Evolutionary conservation across 2,797 vertebrate species (phyloP).

Genomic region (Hippopotamyrus pictus): DNA sequence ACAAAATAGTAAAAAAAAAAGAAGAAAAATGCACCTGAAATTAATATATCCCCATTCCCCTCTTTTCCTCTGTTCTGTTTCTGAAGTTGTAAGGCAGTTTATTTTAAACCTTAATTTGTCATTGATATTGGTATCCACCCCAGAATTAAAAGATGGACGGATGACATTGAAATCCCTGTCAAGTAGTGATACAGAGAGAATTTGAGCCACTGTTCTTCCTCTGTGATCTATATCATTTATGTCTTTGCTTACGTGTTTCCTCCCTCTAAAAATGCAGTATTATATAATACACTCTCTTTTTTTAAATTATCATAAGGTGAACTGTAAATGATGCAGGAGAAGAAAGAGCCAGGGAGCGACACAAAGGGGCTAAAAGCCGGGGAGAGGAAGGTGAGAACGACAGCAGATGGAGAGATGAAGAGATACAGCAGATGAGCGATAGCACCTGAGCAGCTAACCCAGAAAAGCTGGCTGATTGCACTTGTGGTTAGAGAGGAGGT

Average conservation of each 20-base stretch:
- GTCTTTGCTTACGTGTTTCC: neutral
- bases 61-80: neutral
- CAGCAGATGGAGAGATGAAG: slow-evolving; percentile 20
- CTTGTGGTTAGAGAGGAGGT: slow-evolving; percentile 46
- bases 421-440: slow-evolving; percentile 16
- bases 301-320: neutral
- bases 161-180: neutral
- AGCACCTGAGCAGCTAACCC: slow-evolving; percentile 49
- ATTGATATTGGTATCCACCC: neutral
- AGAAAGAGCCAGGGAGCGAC: neutral
- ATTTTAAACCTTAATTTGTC: neutral
- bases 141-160: neutral
- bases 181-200: neutral
- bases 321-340: neutral
- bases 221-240: neutral
- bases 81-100: neutral
- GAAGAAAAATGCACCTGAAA: neutral
- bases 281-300: neutral
- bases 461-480: slow-evolving; percentile 45
- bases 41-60: neutral
- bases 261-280: neutral
- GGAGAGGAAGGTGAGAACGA: slow-evolving; percentile 27
- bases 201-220: neutral
- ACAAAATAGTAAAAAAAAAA: neutral
- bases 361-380: neutral